Base-by-base conservation (phyloP, 2,113 vertebrate genomes). In the Triplophysa dalaica region DNA sequence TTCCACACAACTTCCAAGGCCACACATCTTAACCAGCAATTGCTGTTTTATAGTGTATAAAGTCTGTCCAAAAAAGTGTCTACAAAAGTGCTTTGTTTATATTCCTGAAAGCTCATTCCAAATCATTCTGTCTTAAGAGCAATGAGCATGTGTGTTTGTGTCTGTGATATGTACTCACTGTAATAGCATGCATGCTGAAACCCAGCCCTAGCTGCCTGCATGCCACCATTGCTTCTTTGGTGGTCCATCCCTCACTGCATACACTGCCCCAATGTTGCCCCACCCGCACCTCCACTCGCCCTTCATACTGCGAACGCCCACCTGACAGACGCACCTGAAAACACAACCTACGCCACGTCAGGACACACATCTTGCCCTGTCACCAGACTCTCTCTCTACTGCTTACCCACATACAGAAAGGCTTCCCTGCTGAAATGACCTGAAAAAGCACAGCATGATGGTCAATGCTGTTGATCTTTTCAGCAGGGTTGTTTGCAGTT, bases 191-290 rank as follows among this genome's bases (percentile, higher is more conserved):
- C 93, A 95, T 91, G 87, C 94, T 92, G 90, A 94, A 95, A 78
- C 95, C 95, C 64, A 95, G 92, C 87, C 94, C 94, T 70, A 95
- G 94, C 93, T 94, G 95, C 79, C 93, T 94, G 89, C 95, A 95
- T 52, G 87, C 94, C 89, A 95, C 94, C 94, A 94, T 95, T 75
- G 94, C 94, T 83, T 95, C 94, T 83, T 86, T 93, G 85, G 94
- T 95, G 88, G 89, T 94, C 94, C 94, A 96, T 86, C 93, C 92
- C 68, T 93, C 85, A 85, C 93, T 95, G 94, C 95, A 96, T 81
- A 96, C 90, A 8, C 88, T 93, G 84, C 95, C 95, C 94, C 95
- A 96, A 88, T 86, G 91, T 87, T 91, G 91, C 80, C 94, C 93
- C 79, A 90, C 91, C 91, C 93, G 93, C 91, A 95, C 92, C 90